Percentiles rank a stretch among this genome's conserved stretches.
Evolutionary conservation across 2,113 vertebrate species (phyloP).

Genomic region (Psammodynastes pulverulentus): DNA sequence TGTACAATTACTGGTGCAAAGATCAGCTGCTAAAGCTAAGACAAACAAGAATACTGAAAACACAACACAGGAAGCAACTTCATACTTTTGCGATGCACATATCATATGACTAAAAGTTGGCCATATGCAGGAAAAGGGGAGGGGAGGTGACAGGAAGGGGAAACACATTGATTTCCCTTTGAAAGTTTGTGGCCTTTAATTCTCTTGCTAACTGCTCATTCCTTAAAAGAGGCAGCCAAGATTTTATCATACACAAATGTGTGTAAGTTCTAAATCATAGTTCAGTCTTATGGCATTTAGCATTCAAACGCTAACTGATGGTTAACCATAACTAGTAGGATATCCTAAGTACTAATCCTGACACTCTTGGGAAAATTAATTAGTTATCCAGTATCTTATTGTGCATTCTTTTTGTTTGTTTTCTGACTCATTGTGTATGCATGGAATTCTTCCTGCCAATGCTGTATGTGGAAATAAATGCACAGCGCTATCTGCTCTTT

Average conservation of each 20-base stretch:
- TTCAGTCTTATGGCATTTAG: neutral
- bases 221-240: neutral
- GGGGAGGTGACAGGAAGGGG: neutral
- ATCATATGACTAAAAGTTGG: neutral
- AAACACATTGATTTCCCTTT: neutral
- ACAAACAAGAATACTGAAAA: neutral
- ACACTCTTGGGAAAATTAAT: neutral
- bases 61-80: neutral
- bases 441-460: neutral
- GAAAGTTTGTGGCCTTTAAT: neutral
- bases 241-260: neutral
- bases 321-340: neutral
- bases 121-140: neutral
- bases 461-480: neutral
- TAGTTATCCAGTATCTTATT: neutral
- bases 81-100: neutral
- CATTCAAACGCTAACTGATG: neutral
- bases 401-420: neutral
- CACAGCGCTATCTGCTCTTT: accelerated
- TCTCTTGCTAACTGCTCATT: neutral
- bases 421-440: neutral
- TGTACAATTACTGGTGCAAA: neutral
- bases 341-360: neutral
- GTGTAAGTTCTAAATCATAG: neutral
- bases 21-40: neutral